Percentiles rank a stretch among this genome's conserved stretches.
Evolutionary conservation across 2,113 vertebrate genomes (phyloP).

Genomic region (Porphyrio hochstetteri): DNA sequence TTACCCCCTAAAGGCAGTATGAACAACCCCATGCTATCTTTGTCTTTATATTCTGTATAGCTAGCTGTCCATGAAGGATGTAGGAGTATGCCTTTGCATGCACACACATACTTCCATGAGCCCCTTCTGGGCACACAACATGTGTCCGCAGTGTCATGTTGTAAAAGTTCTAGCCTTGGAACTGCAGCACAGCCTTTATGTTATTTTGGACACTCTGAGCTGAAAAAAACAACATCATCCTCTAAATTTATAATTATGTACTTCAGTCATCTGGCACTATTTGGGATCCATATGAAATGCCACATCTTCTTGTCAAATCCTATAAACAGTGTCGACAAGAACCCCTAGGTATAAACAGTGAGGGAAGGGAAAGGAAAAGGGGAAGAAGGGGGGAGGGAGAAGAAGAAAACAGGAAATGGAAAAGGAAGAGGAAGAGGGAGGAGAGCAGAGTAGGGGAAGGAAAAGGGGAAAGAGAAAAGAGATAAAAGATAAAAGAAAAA

Average conservation of each 20-base stretch:
- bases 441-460: fast-evolving
- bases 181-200: not conserved
- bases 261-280: not conserved
- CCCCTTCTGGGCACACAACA: fast-evolving
- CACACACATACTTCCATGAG: not conserved
- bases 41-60: not conserved
- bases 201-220: not conserved
- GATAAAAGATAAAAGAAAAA: too few species aligned
- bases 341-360: not conserved
- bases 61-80: not conserved
- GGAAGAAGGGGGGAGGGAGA: too few species aligned
- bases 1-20: not conserved
- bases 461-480: too few species aligned
- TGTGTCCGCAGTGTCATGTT: too few species aligned
- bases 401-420: too few species aligned
- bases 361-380: too few species aligned
- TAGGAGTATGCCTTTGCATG: not conserved
- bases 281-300: not conserved
- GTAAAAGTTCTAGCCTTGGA: not conserved
- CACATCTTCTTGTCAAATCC: not conserved
- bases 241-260: not conserved
- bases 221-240: not conserved
- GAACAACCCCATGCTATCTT: not conserved
- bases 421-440: too few species aligned
- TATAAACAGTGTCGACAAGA: not conserved